phyloP scores from a whole-genome alignment of 2,888 invertebrate species.

The Drosophila rellima region DNA sequence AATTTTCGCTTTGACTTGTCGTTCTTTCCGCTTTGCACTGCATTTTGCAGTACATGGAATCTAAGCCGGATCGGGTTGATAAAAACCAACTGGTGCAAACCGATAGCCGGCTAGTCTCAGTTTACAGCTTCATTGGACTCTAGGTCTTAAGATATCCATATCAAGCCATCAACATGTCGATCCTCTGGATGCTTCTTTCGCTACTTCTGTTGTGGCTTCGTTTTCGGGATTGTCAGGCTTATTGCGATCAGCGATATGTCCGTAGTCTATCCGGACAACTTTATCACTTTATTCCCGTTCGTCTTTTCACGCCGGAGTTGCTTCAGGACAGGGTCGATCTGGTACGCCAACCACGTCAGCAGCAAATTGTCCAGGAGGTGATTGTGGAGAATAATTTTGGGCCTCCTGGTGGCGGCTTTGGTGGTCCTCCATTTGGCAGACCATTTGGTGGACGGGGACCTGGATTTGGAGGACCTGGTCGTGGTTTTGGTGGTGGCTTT shows the following conservation, averaged over 20 bases:
- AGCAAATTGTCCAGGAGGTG: conserved; percentile 63
- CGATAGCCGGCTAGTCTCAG: conserved; percentile 51
- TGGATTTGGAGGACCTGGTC: conserved; percentile 9
- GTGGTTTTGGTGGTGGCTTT: conserved; percentile 17
- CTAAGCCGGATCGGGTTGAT: conserved; percentile 42
- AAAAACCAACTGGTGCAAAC: conserved; percentile 54
- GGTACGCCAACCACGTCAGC: conserved; percentile 56
- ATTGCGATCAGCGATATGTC: conserved; percentile 38
- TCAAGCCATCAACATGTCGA: conserved; percentile 37
- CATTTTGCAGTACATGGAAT: conserved; percentile 42
- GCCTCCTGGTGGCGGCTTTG: conserved; percentile 31
- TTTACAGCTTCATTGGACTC: conserved; percentile 48
- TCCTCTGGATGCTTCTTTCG: conserved; percentile 31
- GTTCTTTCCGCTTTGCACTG: conserved; percentile 54
- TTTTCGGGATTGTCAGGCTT: conserved; percentile 16
- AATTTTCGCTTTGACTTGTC: conserved; percentile 17
- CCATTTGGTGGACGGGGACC: conserved; percentile 15
- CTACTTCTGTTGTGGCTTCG: conserved; percentile 13
- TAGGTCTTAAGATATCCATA: conserved; percentile 19
- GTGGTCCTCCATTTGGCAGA: conserved; percentile 36
- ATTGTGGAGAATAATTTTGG: conserved; percentile 56
- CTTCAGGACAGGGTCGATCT: conserved; percentile 20
- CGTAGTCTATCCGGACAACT: conserved; percentile 38
- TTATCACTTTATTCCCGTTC: conserved; percentile 57
- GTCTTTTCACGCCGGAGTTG: conserved; percentile 43